A percentile compares a stretch with the other conserved stretches of the same genome.
Conservation (phyloP, 2,113 vertebrate genomes). For the Ploceus nigricollis region DNA sequence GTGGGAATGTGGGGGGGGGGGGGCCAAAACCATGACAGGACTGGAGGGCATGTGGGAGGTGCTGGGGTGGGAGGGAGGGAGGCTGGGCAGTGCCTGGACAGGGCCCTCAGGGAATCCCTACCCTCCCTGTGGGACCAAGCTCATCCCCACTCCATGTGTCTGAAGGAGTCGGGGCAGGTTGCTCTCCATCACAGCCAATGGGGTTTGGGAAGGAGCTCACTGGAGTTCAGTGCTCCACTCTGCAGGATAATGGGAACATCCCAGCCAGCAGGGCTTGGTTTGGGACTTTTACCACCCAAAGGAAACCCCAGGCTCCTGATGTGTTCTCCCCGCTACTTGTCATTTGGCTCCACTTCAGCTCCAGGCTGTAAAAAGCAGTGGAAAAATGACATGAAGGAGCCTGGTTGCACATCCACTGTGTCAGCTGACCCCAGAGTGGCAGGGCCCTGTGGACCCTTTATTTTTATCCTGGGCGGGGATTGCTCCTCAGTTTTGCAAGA, state of each 20-base stretch:
- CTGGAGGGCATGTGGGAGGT: background rate
- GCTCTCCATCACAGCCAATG: background rate
- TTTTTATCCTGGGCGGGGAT: background rate
- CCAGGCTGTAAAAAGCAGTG: background rate
- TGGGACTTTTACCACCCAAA: background rate
- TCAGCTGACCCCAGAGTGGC: conserved; percentile 3
- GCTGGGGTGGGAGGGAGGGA: background rate
- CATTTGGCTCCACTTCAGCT: background rate
- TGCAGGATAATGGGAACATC: background rate
- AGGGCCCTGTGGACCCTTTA: conserved; percentile 10
- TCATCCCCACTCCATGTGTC: background rate
- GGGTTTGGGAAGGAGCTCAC: background rate
- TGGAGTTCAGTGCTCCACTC: background rate
- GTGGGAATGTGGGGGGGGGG: fast-evolving
- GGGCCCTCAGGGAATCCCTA: background rate
- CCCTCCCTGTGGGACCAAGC: background rate
- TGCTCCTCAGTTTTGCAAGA: background rate
- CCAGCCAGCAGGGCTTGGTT: background rate
- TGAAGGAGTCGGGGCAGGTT: background rate
- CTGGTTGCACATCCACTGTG: background rate
- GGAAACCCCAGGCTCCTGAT: background rate
- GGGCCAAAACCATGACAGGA: background rate
- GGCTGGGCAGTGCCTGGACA: background rate
- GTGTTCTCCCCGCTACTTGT: background rate
- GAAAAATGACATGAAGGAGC: background rate